Evolutionary conservation across 2,797 vertebrate species (phyloP).

Genomic region (Amniataba percoides): DNA sequence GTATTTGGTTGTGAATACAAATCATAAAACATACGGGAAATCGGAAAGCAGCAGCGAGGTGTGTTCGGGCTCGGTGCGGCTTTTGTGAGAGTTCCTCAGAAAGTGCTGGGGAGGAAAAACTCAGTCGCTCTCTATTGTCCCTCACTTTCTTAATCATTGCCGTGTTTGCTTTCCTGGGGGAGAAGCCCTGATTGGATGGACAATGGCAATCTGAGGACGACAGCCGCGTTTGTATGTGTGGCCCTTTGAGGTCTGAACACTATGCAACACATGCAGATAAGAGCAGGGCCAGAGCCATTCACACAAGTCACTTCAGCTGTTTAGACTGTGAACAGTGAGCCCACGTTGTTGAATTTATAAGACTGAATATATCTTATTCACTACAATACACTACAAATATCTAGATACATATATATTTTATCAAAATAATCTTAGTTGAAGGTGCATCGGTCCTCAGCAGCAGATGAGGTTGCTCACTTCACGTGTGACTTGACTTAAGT

Average conservation of each 20-base stretch:
- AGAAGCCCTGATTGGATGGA: constrained; percentile 11
- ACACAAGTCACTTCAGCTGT: not conserved
- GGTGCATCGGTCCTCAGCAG: not conserved
- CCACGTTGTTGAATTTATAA: not conserved
- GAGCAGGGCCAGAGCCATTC: not conserved
- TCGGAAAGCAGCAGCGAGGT: constrained; percentile 24
- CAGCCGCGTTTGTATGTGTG: not conserved
- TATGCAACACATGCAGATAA: not conserved
- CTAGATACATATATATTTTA: not conserved
- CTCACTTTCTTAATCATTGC: constrained; percentile 33
- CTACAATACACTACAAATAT: no score
- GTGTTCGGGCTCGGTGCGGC: constrained; percentile 1
- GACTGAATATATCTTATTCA: no score
- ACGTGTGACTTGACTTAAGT: not conserved
- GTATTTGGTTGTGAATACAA: constrained; percentile 55
- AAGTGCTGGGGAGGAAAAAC: constrained; percentile 19
- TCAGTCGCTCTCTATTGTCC: constrained; percentile 25
- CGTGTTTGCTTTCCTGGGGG: constrained; percentile 1
- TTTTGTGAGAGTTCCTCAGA: constrained; percentile 42
- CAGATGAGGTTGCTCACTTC: not conserved
- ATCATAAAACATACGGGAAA: constrained; percentile 44
- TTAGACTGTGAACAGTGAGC: not conserved
- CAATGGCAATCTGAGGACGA: constrained; percentile 5
- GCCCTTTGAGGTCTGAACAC: constrained; percentile 1
- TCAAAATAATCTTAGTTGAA: not conserved